Conservation (phyloP, 2,888 invertebrate species). For the Monopis laevigella region DNA sequence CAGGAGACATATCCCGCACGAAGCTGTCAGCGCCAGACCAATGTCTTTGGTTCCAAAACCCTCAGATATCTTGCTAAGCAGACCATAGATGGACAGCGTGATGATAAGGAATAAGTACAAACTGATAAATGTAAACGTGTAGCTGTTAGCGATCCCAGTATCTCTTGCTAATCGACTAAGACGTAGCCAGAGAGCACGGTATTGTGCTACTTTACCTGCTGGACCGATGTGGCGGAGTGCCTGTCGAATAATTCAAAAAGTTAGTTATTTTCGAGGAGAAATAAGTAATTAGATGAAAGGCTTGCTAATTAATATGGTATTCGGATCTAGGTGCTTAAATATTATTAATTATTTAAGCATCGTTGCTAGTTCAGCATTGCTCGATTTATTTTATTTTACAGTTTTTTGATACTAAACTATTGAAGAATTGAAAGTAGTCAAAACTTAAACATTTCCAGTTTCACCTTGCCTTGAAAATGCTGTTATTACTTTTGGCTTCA, state of each 20-base stretch:
- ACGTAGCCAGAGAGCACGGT: constrained; percentile 75
- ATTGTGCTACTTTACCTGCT: constrained; percentile 74
- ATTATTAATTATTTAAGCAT: too few species aligned
- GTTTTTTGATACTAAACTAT: too few species aligned
- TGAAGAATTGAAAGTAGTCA: too few species aligned
- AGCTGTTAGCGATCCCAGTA: constrained; percentile 74
- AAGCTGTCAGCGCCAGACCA: constrained; percentile 73
- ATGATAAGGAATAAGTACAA: constrained; percentile 77
- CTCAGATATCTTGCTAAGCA: constrained; percentile 76
- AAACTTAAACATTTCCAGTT: too few species aligned
- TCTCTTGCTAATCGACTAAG: constrained; percentile 73
- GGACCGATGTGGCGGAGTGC: constrained; percentile 75
- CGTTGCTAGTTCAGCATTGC: too few species aligned
- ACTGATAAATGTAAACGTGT: constrained; percentile 73
- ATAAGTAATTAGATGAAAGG: too few species aligned
- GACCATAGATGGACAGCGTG: constrained; percentile 77
- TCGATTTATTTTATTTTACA: too few species aligned
- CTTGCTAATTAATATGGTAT: too few species aligned
- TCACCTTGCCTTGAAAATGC: too few species aligned
- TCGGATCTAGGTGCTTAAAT: too few species aligned
- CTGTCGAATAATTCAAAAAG: constrained; percentile 37
- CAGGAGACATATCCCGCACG: constrained; percentile 71
- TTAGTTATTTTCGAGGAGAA: too few species aligned
- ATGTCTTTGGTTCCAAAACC: constrained; percentile 79
- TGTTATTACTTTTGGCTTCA: too few species aligned